Percentiles rank a stretch among this genome's conserved stretches.
These are phyloP conservation scores for Anabas testudineus DNA, from an alignment of 2,797 vertebrate genomes.

Conservation along the genomic window DNA sequence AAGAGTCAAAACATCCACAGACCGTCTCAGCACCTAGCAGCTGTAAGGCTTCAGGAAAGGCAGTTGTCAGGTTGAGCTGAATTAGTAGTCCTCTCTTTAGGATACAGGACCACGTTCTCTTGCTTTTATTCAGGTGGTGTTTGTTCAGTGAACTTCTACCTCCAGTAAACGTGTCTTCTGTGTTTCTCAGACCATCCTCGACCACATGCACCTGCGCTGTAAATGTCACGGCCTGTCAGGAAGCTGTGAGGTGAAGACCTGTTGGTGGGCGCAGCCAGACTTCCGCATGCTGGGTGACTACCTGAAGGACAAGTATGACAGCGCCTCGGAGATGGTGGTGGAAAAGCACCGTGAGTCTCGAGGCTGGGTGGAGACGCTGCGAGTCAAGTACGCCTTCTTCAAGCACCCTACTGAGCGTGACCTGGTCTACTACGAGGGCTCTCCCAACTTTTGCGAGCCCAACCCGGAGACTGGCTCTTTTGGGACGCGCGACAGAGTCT, in stretches of 20 bases:
- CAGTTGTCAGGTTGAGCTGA: too few relatives aligned
- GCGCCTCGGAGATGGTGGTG: slow-evolving; percentile 98
- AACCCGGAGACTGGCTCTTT: slow-evolving; percentile 96
- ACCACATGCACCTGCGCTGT: slow-evolving; percentile 98
- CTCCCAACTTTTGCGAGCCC: slow-evolving; percentile 97
- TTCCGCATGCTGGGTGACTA: slow-evolving; percentile 96
- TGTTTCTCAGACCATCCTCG: slow-evolving; percentile 91
- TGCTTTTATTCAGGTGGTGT: too few relatives aligned
- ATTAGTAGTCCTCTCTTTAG: too few relatives aligned
- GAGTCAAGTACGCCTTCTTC: slow-evolving; percentile 96
- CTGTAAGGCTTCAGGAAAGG: too few relatives aligned
- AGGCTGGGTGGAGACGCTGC: slow-evolving; percentile 95
- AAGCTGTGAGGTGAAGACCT: slow-evolving; percentile 98
- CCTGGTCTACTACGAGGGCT: slow-evolving; percentile 97
- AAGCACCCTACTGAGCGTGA: slow-evolving; percentile 96
- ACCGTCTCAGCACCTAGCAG: background rate
- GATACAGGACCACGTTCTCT: too few relatives aligned
- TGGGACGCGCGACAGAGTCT: slow-evolving; percentile 93
- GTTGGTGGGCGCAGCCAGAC: slow-evolving; percentile 98
- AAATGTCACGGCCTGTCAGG: slow-evolving; percentile 98
- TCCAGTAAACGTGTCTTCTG: background rate
- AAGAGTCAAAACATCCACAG: background rate
- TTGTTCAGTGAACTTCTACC: too few relatives aligned
- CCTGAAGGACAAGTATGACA: slow-evolving; percentile 99
- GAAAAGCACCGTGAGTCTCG: slow-evolving; percentile 96